A percentile compares a stretch with the other conserved stretches of the same genome.
phyloP scores from a whole-genome alignment of 1,140 invertebrate species.

The Nephila pilipes region DNA sequence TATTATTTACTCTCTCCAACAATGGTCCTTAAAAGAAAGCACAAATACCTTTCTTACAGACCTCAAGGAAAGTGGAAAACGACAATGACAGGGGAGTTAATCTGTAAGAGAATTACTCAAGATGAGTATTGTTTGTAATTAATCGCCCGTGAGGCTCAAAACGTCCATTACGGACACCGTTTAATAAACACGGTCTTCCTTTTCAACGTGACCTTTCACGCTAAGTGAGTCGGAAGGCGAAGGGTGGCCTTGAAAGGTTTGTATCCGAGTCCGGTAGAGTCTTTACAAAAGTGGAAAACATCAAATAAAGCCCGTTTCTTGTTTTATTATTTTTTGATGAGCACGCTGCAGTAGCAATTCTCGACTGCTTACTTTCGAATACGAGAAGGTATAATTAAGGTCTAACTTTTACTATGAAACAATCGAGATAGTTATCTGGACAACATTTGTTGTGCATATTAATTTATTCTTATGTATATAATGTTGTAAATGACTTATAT shows the following conservation, averaged over 20 bases:
- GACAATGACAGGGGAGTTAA: slow-evolving; percentile 32
- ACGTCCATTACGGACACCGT: not conserved
- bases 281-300: no score
- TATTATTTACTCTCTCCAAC: not conserved
- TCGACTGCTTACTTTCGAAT: no score
- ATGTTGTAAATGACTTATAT: no score
- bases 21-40: not conserved
- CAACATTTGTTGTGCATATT: no score
- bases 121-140: slow-evolving; percentile 51
- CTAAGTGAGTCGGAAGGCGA: slow-evolving; percentile 13
- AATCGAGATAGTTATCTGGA: no score
- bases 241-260: not conserved
- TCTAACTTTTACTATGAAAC: no score
- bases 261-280: not conserved
- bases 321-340: no score
- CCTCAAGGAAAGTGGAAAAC: not conserved
- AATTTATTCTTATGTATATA: no score
- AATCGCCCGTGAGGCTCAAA: slow-evolving; percentile 39
- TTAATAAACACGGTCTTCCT: slow-evolving; percentile 47
- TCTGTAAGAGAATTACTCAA: slow-evolving; percentile 7
- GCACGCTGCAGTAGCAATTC: no score
- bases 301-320: no score
- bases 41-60: not conserved
- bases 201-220: slow-evolving; percentile 31
- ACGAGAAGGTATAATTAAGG: no score